Evolutionary conservation across 2,797 vertebrate species (phyloP).

Genomic region (Okamejei kenojei): DNA sequence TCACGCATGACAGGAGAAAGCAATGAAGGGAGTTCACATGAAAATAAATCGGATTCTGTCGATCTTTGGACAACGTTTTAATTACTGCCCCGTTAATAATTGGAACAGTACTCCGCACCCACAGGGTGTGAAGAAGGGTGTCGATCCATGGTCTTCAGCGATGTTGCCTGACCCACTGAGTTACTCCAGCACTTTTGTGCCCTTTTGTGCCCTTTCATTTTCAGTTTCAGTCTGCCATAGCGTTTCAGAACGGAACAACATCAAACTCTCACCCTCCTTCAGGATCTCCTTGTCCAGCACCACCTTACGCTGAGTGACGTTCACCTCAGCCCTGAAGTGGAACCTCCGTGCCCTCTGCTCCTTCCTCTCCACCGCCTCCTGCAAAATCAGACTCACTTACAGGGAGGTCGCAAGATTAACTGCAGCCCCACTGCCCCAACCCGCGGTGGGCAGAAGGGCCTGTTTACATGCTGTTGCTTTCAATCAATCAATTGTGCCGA

Average conservation of each 20-base stretch:
- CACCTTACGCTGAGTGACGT: conserved; percentile 69
- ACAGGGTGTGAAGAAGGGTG: no score
- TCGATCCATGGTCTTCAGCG: no score
- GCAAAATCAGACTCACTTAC: conserved; percentile 40
- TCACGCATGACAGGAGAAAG: no score
- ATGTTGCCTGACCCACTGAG: no score
- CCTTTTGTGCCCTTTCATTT: neutral
- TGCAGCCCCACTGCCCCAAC: neutral
- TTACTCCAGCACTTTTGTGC: no score
- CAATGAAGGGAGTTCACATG: no score
- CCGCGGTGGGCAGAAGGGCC: no score
- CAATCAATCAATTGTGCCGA: neutral
- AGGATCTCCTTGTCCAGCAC: conserved; percentile 77
- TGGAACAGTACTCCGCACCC: no score
- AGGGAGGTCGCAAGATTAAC: neutral
- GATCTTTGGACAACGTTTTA: no score
- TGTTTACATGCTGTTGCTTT: no score
- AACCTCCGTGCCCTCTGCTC: conserved; percentile 89
- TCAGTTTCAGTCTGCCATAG: neutral
- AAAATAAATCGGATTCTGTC: no score
- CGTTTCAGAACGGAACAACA: neutral
- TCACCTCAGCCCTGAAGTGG: conserved; percentile 78
- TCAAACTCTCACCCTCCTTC: conserved; percentile 72
- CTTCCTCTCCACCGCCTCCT: conserved; percentile 94
- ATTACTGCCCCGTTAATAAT: no score